phyloP scores from a whole-genome alignment of 2,113 vertebrate genomes.

The Albula glossodonta region DNA sequence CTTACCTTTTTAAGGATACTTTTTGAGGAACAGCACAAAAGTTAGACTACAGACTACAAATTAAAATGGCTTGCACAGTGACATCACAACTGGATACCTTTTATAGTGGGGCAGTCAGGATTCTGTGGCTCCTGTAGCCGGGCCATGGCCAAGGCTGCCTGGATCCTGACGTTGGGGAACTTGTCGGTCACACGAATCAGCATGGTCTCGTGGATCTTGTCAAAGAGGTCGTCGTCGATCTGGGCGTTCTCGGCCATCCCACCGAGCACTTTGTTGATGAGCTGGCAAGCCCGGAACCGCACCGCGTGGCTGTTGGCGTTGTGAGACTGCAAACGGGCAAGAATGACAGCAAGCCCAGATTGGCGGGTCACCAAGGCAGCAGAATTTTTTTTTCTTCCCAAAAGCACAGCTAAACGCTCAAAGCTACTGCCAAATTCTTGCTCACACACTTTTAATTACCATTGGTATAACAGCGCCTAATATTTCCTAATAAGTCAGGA shows the following conservation, averaged over 20 bases:
- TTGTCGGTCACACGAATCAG: slow-evolving; percentile 88
- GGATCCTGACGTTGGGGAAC: slow-evolving; percentile 91
- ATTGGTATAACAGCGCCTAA: no score
- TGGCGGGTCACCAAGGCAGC: not conserved
- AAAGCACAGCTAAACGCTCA: not conserved
- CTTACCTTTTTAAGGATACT: no score
- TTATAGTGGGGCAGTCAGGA: slow-evolving; percentile 83
- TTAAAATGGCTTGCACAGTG: not conserved
- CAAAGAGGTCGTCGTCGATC: slow-evolving; percentile 91
- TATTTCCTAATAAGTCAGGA: no score
- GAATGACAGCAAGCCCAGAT: not conserved
- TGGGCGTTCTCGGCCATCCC: slow-evolving; percentile 91
- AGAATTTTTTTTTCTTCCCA: not conserved
- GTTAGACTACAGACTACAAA: no score
- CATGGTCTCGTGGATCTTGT: slow-evolving; percentile 90
- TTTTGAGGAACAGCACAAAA: no score
- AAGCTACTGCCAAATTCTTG: not conserved
- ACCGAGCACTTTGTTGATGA: slow-evolving; percentile 90
- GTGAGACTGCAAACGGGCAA: slow-evolving; percentile 74
- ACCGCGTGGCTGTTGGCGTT: slow-evolving; percentile 84
- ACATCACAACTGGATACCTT: slow-evolving; percentile 63
- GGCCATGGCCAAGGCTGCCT: slow-evolving; percentile 89
- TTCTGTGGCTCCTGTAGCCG: slow-evolving; percentile 90
- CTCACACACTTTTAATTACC: no score
- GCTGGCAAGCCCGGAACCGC: slow-evolving; percentile 88